A percentile compares a stretch with the other conserved stretches of the same genome.
Evolutionary conservation across 1,140 invertebrate species (phyloP).

Genomic region (Caligus rogercresseyi): DNA sequence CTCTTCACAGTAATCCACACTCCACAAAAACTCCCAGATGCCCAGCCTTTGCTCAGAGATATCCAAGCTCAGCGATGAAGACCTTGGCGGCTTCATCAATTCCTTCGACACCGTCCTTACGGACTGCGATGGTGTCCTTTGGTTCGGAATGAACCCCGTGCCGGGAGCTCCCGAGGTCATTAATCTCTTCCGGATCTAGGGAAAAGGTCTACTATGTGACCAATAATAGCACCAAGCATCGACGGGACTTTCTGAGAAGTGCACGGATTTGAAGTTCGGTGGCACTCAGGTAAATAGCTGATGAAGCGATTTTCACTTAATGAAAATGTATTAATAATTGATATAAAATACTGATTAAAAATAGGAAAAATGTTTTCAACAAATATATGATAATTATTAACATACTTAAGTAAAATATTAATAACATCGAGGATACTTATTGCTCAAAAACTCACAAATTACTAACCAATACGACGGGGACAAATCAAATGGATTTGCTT

Average conservation of each 20-base stretch:
- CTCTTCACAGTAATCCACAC: no score
- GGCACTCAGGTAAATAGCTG: constrained; percentile 16
- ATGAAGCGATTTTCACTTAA: no score
- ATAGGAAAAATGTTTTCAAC: no score
- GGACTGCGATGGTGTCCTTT: constrained; percentile 22
- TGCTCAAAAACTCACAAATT: no score
- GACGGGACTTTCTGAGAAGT: constrained; percentile 33
- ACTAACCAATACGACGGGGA: no score
- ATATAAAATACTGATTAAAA: no score
- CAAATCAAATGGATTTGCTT: no score
- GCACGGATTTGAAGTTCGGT: constrained; percentile 29
- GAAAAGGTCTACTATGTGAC: constrained; percentile 49
- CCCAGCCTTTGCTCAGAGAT: not conserved
- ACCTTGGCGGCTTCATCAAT: constrained; percentile 4
- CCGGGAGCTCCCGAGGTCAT: constrained; percentile 21
- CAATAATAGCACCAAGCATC: constrained; percentile 44
- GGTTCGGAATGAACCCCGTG: constrained; percentile 17
- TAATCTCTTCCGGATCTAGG: constrained; percentile 34
- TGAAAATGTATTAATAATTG: no score
- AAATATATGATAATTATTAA: no score
- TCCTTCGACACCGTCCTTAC: constrained; percentile 22
- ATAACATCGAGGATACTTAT: no score
- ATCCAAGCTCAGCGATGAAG: not conserved
- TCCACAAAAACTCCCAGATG: no score
- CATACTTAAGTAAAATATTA: no score